phyloP scores from a whole-genome alignment of 2,888 invertebrate genomes.

The Listrodromus nycthemerus region DNA sequence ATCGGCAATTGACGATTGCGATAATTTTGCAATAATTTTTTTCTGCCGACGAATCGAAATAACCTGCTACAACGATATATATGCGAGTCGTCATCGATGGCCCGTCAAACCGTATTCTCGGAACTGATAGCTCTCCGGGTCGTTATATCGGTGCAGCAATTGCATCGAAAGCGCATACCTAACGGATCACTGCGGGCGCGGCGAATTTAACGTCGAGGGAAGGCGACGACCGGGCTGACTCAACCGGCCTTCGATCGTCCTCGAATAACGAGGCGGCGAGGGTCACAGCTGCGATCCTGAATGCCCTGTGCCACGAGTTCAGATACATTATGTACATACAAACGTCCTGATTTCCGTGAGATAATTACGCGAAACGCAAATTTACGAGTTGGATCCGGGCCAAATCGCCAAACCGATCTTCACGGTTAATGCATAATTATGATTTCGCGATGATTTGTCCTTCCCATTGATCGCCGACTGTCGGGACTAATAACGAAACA shows the following conservation, averaged over 20 bases:
- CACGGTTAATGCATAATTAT: background rate
- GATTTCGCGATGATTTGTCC: slow-evolving; percentile 1
- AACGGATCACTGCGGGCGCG: slow-evolving; percentile 32
- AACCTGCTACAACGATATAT: background rate
- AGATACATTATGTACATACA: slow-evolving; percentile 16
- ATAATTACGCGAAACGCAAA: slow-evolving; percentile 22
- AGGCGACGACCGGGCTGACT: slow-evolving; percentile 13
- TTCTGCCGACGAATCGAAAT: background rate
- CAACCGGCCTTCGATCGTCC: slow-evolving; percentile 17
- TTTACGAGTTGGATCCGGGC: slow-evolving; percentile 32
- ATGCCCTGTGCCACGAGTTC: background rate
- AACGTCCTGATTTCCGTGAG: background rate
- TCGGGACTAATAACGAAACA: background rate
- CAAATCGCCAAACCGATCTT: slow-evolving; percentile 8
- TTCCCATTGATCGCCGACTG: background rate
- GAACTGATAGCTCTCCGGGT: background rate
- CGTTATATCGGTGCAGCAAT: slow-evolving; percentile 6
- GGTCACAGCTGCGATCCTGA: background rate
- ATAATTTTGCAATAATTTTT: no score
- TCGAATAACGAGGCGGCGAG: background rate
- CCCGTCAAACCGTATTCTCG: background rate
- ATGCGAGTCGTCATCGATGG: background rate
- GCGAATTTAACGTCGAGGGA: slow-evolving; percentile 6
- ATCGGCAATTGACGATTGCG: no score
- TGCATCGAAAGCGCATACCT: slow-evolving; percentile 7